These are phyloP conservation scores for Platynereis dumerilii DNA, from an alignment of 2,888 invertebrate genomes.

Conservation along the genomic window DNA sequence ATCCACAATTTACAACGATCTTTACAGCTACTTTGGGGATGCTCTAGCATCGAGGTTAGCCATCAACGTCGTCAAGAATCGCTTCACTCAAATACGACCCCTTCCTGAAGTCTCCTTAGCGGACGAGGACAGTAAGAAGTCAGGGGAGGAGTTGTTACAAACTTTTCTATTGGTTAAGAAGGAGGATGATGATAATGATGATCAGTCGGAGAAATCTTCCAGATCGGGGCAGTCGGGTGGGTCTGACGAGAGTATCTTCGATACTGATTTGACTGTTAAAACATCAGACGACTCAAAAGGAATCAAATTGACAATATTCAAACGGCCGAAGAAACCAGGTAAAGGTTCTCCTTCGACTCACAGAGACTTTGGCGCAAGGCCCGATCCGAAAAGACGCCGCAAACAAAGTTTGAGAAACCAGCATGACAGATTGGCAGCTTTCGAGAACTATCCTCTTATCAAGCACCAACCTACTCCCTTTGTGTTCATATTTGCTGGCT, in stretches of 20 bases:
- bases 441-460: conserved; percentile 7
- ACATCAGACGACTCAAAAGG: conserved; percentile 57
- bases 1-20: conserved; percentile 44
- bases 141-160: conserved; percentile 55
- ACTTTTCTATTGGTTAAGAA: conserved; percentile 47
- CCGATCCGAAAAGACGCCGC: background rate
- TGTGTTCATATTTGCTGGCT: conserved; percentile 20
- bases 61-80: conserved; percentile 31
- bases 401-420: background rate
- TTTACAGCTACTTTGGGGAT: conserved; percentile 61
- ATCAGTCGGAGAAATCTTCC: conserved; percentile 27
- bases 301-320: conserved; percentile 59
- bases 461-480: conserved; percentile 7
- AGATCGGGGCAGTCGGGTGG: conserved; percentile 33
- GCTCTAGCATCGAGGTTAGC: conserved; percentile 52
- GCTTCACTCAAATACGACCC: conserved; percentile 41
- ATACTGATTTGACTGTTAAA: conserved; percentile 44
- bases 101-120: conserved; percentile 43
- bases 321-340: conserved; percentile 26
- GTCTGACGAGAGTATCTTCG: conserved; percentile 36
- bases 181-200: conserved; percentile 30
- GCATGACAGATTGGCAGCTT: conserved; percentile 7
- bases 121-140: conserved; percentile 48
- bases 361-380: background rate
- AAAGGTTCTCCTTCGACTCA: background rate